Evolutionary conservation across 1,140 invertebrate species (phyloP), one percentile per base, ranked within the genome.

Genomic region (Dysdera silvatica): DNA sequence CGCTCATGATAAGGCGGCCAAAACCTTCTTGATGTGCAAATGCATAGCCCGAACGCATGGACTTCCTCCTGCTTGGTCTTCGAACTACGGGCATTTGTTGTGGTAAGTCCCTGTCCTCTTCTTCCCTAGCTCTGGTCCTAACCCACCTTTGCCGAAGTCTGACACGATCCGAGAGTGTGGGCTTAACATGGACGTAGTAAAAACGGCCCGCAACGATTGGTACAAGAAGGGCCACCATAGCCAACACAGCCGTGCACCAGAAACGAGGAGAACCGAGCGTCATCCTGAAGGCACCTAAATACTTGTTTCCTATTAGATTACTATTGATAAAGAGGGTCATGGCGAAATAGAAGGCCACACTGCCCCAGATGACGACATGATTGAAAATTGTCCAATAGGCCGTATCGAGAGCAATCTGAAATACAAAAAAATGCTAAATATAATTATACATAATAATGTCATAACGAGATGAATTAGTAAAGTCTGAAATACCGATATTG

Each of bases 331-430:
- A 71, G 20, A 82, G 70, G 31, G 78, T 78, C 58, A 82, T 74
- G 67, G 91, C 83, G 78, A 98, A 97, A 78, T 96, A 99, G 78
- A 92, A 93, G 65, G 92, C 82, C 43, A 98, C 81, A 54, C 94
- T 98, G 68, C 95, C 95, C 92, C 94, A 98, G 67, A 98, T 92
- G 71, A 90, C 92, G 59, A 98, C 85, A 77, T 98, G 95, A 79
- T 98, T 98, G 74, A 96, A 91, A 61, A 91, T 82, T 48, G 96
- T 99, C 96, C 96, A 99, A 74, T 99, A 99, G 0, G 89, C 86
- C 53, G 95, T 98, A 73, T 99, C 96, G 66, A 99, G 78, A 31
- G 91, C 91, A 77, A 96, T 94, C 91, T 97, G 73, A 47, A 74
- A 47, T 14, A 10, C 14, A 47, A 2, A 49, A 3, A 35, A 33